Base-by-base conservation (phyloP, 2,797 vertebrate species). In the Calcarius lapponicus region DNA sequence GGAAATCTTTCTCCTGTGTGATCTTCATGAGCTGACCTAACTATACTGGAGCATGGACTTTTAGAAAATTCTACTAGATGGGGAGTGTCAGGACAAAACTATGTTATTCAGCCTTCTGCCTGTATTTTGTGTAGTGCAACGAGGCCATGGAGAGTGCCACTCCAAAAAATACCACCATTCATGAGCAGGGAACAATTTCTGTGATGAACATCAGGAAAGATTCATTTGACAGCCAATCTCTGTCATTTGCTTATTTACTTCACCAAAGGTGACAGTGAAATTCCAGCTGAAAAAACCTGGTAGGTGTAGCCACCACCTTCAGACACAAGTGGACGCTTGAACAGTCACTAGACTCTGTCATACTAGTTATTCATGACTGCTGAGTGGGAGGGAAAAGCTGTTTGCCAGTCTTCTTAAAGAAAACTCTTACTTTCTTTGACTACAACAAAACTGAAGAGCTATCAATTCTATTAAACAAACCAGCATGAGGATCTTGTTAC, bases 401-500 rank as follows among this genome's bases (percentile, higher is more conserved):
- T 36, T 80, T 90, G 34, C 48, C 34, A 65, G 14, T 45, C 17
- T 50, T 72, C 42, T 50, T 34, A 69, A 84, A 80, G 32, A 61
- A 84, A 76, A 56, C 19, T 28, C 6, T 57, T 56, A 50, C 21
- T 76, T 93, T 60, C 25, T 62, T 51, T 38, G 20, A 21, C 50
- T 81, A 47, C 34, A 65, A 11, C 15, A 26, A 32, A 90, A 74
- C n/a, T 15, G 47, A 34, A 78, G 28, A 73, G 24, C 12, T 57
- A 60, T 45, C 0, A 2, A 6, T 75, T 67, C 60, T 45, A 42
- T 53, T 43, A 53, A 83, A 89, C 17, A 69, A 70, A 60, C 15
- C 47, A 57, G 29, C 38, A 70, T 0, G 0, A 66, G 21, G 9
- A 64, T 54, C 34, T 85, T 61, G 11, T 57, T 67, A 45, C 0